Conservation (phyloP, 1,140 invertebrate genomes). For the Eulimnadia texana region DNA sequence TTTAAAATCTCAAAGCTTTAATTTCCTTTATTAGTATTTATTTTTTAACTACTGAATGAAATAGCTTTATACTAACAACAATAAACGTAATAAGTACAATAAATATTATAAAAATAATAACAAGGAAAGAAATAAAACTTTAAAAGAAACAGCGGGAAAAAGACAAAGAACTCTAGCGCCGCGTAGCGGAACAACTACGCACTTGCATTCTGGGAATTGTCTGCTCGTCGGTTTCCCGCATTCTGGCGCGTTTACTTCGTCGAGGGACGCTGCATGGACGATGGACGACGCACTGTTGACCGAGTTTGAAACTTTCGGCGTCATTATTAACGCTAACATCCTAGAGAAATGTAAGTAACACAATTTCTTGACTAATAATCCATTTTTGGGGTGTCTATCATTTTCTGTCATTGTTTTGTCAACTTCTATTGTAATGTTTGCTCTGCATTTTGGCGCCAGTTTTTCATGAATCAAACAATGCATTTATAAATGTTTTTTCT, state of each 20-base stretch:
- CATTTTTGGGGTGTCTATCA: no score
- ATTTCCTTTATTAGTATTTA: background rate
- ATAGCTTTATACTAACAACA: background rate
- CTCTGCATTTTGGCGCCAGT: background rate
- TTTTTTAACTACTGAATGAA: background rate
- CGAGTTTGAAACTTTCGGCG: background rate
- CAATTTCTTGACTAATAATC: background rate
- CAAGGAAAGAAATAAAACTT: background rate
- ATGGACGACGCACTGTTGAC: background rate
- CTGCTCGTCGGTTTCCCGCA: background rate
- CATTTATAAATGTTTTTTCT: background rate
- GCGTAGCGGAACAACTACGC: background rate
- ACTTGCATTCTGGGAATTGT: background rate
- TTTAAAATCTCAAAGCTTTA: background rate
- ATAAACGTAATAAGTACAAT: background rate
- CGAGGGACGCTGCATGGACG: no score
- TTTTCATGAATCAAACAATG: background rate
- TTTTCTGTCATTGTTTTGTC: background rate
- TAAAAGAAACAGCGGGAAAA: background rate
- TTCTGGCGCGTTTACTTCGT: background rate
- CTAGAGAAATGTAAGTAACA: background rate
- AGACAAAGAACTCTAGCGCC: background rate
- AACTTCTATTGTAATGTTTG: background rate
- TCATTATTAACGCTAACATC: background rate
- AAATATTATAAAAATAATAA: background rate